A percentile compares a stretch with the other conserved stretches of the same genome.
Conservation (phyloP, 2,888 invertebrate species). For the Microctonus brassicae region DNA sequence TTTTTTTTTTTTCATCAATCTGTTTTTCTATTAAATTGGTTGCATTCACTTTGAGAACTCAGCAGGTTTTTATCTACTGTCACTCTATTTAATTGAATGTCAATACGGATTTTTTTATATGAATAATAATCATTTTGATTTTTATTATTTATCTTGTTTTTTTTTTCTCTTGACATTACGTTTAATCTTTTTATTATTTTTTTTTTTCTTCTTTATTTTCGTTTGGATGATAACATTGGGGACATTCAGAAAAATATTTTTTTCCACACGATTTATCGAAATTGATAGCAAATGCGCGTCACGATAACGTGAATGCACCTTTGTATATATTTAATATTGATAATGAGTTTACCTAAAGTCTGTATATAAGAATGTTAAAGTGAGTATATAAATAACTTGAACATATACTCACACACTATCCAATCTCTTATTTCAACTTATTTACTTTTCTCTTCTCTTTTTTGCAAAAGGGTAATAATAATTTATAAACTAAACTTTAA, state of each 20-base stretch:
- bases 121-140: not conserved
- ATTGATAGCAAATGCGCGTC: not conserved
- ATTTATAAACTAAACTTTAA: not conserved
- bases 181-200: not conserved
- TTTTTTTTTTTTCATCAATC: not conserved
- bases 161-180: not conserved
- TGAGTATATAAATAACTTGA: not conserved
- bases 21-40: not conserved
- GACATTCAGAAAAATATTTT: not conserved
- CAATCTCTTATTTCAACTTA: too few species aligned
- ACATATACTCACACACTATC: not conserved
- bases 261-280: not conserved
- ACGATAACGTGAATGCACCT: not conserved
- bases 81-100: not conserved
- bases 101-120: not conserved
- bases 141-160: not conserved
- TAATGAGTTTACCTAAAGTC: not conserved
- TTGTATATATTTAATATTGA: conserved; percentile 1
- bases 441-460: too few species aligned
- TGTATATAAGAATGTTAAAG: not conserved
- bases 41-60: too few species aligned
- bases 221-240: not conserved
- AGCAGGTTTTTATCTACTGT: too few species aligned
- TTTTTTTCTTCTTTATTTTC: not conserved
- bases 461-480: not conserved